These are phyloP conservation scores for Ochropleura leucogaster DNA, from an alignment of 2,888 invertebrate species.

Conservation along the genomic window DNA sequence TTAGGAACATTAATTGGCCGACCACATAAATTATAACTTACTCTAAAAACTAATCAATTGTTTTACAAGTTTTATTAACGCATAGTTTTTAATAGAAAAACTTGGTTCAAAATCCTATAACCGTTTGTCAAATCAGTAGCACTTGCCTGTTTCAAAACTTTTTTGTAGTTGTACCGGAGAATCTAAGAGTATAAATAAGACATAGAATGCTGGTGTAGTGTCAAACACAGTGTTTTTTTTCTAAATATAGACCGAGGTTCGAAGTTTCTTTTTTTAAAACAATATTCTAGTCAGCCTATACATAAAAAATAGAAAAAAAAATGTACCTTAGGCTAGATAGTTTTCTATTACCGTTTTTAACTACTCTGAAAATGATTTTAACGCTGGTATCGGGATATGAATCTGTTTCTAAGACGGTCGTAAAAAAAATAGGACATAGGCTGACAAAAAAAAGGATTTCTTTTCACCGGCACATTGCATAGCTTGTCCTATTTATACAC, in stretches of 20 bases:
- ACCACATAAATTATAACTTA: neutral
- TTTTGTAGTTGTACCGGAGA: conserved; percentile 25
- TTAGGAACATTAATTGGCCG: neutral
- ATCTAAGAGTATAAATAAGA: conserved; percentile 14
- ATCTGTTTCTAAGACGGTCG: no score
- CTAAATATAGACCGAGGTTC: no score
- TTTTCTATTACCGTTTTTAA: no score
- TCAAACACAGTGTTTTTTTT: neutral
- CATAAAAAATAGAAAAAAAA: neutral
- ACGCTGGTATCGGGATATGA: no score
- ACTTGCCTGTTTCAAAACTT: conserved; percentile 29
- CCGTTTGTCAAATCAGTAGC: conserved; percentile 45
- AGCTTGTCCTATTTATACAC: conserved; percentile 28
- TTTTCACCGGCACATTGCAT: no score
- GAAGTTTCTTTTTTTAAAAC: neutral
- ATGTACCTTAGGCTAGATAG: neutral
- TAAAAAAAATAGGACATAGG: no score
- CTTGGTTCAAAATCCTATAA: conserved; percentile 29
- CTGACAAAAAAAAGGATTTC: no score
- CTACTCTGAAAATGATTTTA: no score
- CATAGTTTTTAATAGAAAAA: conserved; percentile 42
- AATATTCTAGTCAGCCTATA: neutral
- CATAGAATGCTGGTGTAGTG: neutral
- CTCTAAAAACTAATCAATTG: conserved; percentile 20
- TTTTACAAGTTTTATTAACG: conserved; percentile 12